Conservation (phyloP, 2,888 invertebrate genomes). For the Amorpha juglandis region DNA sequence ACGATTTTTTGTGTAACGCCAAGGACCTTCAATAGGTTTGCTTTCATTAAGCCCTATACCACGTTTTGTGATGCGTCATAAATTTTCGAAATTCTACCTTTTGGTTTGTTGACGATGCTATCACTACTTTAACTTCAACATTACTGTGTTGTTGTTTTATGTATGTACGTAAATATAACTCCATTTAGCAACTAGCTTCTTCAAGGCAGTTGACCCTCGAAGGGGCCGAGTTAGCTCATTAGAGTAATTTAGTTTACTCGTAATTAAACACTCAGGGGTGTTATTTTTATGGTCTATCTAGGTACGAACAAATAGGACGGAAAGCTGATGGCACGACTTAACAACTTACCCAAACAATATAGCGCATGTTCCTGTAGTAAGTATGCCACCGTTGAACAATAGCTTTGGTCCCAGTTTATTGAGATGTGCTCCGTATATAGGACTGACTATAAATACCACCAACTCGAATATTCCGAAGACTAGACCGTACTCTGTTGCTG, state of each 20-base stretch:
- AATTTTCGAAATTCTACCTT: neutral
- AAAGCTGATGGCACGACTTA: neutral
- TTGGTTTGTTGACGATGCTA: neutral
- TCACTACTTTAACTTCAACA: too few relatives aligned
- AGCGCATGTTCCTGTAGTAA: conserved; percentile 92
- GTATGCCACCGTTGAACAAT: conserved; percentile 92
- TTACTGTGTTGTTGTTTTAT: too few relatives aligned
- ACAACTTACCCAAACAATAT: conserved; percentile 90
- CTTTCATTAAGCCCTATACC: conserved; percentile 2
- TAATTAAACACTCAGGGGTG: neutral
- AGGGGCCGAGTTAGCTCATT: too few relatives aligned
- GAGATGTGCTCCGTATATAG: conserved; percentile 91
- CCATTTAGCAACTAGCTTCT: too few relatives aligned
- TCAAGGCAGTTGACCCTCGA: too few relatives aligned
- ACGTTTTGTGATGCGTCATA: neutral
- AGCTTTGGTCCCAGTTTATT: conserved; percentile 91
- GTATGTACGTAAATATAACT: too few relatives aligned
- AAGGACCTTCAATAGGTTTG: neutral
- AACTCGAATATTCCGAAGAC: conserved; percentile 95
- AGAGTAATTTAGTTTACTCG: too few relatives aligned
- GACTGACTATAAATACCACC: conserved; percentile 92
- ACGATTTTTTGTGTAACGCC: conserved; percentile 10
- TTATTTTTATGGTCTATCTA: too few relatives aligned
- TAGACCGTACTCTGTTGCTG: conserved; percentile 92
- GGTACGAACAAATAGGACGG: too few relatives aligned